Conservation (phyloP, 2,888 invertebrate species). For the Plutella xylostella region DNA sequence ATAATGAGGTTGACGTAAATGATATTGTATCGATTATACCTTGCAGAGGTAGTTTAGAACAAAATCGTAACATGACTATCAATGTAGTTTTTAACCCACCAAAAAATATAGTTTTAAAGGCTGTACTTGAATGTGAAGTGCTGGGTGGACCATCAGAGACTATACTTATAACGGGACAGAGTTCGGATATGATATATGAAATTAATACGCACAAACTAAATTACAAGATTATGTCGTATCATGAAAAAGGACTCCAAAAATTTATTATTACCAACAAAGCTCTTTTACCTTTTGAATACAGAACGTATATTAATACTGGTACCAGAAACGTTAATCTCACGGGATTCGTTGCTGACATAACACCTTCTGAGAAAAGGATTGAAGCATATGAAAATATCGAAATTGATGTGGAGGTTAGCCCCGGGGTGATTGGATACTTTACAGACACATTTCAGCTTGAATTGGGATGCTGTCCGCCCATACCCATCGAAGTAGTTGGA, state of each 20-base stretch:
- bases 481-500: slow-evolving; percentile 64
- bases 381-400: slow-evolving; percentile 43
- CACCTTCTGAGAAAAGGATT: slow-evolving; percentile 48
- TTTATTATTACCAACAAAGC: slow-evolving; percentile 61
- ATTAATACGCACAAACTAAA: slow-evolving; percentile 51
- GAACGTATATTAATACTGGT: slow-evolving; percentile 42
- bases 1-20: slow-evolving; percentile 30
- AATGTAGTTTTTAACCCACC: slow-evolving; percentile 60
- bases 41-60: slow-evolving; percentile 57
- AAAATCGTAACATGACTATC: slow-evolving; percentile 58
- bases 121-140: slow-evolving; percentile 62
- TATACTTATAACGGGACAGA: slow-evolving; percentile 57
- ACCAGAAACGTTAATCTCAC: slow-evolving; percentile 40
- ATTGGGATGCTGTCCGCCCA: slow-evolving; percentile 66
- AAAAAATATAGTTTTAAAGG: slow-evolving; percentile 47
- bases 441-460: slow-evolving; percentile 53
- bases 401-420: slow-evolving; percentile 58
- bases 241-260: slow-evolving; percentile 42
- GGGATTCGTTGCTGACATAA: slow-evolving; percentile 52
- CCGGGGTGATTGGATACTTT: slow-evolving; percentile 68
- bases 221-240: slow-evolving; percentile 56
- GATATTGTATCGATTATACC: slow-evolving; percentile 55
- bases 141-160: slow-evolving; percentile 67
- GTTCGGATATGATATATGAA: slow-evolving; percentile 59
- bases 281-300: slow-evolving; percentile 50